A percentile compares a stretch with the other conserved stretches of the same genome.
Conservation (phyloP, 2,113 vertebrate genomes). For the Tragelaphus buxtoni region DNA sequence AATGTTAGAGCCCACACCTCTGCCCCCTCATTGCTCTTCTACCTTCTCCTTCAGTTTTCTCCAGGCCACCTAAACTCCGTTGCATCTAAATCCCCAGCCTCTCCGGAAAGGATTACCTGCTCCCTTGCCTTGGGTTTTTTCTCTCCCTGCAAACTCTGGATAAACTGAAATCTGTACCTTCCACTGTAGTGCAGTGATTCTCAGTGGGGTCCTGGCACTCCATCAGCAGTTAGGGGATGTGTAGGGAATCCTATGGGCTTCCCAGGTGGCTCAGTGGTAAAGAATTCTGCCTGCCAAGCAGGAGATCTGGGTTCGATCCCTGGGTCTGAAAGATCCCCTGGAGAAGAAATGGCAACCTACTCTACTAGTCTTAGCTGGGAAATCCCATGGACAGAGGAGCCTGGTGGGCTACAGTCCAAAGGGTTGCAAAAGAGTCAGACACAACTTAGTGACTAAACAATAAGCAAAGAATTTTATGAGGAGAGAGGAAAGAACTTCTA, state of each 20-base stretch:
- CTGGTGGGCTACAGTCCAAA: background rate
- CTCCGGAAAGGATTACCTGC: background rate
- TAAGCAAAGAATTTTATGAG: background rate
- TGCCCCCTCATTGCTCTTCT: background rate
- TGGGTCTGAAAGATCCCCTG: background rate
- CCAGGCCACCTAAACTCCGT: background rate
- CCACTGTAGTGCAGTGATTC: background rate
- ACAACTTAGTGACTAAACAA: background rate
- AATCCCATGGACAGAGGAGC: background rate
- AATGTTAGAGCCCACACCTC: background rate
- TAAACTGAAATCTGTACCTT: background rate
- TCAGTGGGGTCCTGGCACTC: background rate
- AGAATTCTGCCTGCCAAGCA: background rate
- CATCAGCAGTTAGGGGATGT: background rate
- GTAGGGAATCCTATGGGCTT: background rate
- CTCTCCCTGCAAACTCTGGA: background rate
- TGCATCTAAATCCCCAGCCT: background rate
- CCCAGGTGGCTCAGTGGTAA: background rate
- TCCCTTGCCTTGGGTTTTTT: background rate
- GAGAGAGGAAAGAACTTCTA: background rate
- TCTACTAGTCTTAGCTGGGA: background rate
- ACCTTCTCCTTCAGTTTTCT: background rate
- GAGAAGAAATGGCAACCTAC: background rate
- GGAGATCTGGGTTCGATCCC: background rate
- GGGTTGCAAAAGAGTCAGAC: rapidly evolving